Conservation (phyloP, 2,888 invertebrate species). For the Nezara viridula region DNA sequence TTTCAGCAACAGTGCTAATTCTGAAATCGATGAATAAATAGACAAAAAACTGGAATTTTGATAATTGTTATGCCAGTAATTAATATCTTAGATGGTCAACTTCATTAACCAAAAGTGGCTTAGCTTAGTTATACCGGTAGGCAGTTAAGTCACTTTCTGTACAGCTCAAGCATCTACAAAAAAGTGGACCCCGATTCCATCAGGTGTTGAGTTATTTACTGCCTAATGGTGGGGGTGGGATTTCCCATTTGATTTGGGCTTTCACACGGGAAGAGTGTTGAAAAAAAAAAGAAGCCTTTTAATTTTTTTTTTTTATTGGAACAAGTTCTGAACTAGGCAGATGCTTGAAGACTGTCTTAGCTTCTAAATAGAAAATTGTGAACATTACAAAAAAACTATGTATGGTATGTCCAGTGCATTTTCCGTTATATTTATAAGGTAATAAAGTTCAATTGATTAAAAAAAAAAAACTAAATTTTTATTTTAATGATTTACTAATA, state of each 20-base stretch:
- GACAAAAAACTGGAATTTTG: too few species aligned
- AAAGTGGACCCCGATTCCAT: background rate
- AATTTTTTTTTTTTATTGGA: background rate
- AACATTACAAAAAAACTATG: background rate
- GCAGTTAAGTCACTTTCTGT: background rate
- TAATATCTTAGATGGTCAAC: background rate
- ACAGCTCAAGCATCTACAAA: background rate
- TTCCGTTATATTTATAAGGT: background rate
- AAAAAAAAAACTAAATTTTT: too few species aligned
- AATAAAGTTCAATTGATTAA: too few species aligned
- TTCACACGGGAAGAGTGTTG: slow-evolving; percentile 4
- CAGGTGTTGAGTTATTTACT: slow-evolving; percentile 24
- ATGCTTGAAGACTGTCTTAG: background rate
- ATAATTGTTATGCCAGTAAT: too few species aligned
- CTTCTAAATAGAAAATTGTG: background rate
- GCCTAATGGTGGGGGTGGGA: slow-evolving; percentile 21
- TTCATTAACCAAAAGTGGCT: background rate
- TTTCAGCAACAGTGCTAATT: too few species aligned
- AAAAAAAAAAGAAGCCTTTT: background rate
- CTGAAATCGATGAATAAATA: too few species aligned
- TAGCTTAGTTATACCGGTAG: background rate
- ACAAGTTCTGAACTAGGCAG: background rate
- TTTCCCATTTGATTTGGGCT: background rate
- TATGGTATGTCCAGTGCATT: background rate
- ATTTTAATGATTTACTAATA: too few species aligned